A percentile compares a stretch with the other conserved stretches of the same genome.
These are phyloP conservation scores for Eubucco bourcierii DNA, from an alignment of 2,113 vertebrate genomes.

Conservation along the genomic window DNA sequence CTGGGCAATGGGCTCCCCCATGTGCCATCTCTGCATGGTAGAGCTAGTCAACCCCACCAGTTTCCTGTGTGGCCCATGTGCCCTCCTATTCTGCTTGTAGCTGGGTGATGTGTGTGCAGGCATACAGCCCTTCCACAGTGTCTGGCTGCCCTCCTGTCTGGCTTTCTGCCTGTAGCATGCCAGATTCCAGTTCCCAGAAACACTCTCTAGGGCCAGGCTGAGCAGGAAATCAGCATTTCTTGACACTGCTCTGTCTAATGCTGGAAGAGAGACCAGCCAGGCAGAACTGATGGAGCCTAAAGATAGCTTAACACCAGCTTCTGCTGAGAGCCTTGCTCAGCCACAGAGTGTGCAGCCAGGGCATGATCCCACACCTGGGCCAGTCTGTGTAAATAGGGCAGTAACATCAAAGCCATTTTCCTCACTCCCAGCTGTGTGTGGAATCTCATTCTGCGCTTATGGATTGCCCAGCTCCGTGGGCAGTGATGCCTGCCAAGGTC, in stretches of 20 bases:
- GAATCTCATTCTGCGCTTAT: neutral
- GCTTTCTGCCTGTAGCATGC: rapidly evolving
- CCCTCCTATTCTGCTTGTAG: neutral
- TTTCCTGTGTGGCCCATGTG: rapidly evolving
- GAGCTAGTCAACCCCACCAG: neutral
- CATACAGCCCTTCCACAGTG: rapidly evolving
- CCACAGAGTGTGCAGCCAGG: neutral
- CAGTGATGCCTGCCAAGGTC: neutral
- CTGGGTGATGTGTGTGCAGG: neutral
- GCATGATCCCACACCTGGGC: neutral
- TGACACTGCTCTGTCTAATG: neutral
- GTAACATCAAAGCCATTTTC: neutral
- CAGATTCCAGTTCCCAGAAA: neutral
- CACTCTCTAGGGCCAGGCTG: neutral
- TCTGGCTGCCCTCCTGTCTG: neutral
- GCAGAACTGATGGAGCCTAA: neutral
- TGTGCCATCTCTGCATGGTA: rapidly evolving
- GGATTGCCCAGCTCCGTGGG: rapidly evolving
- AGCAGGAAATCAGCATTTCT: neutral
- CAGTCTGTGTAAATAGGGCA: neutral
- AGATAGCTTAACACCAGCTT: slow-evolving; percentile 2
- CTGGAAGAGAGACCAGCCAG: neutral
- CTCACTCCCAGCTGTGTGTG: neutral
- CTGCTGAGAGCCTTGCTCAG: neutral
- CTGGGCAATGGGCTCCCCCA: rapidly evolving